Evolutionary conservation across 2,888 invertebrate species (phyloP).

Genomic region (Habrosyne pyritoides): DNA sequence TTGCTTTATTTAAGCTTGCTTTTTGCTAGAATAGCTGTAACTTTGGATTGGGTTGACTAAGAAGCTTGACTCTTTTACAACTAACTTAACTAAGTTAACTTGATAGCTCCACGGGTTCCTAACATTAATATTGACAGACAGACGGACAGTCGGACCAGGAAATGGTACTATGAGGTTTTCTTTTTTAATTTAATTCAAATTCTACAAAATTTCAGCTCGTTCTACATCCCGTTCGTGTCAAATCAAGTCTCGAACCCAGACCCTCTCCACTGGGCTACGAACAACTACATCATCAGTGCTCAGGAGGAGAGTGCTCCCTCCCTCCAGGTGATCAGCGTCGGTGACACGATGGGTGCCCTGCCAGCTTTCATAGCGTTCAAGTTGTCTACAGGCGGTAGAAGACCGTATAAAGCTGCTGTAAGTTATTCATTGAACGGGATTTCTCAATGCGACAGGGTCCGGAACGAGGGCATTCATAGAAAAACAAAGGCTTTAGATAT

Average conservation of each 20-base stretch:
- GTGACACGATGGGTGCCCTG: constrained; percentile 86
- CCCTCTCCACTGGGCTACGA: constrained; percentile 86
- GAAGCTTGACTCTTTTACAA: no score
- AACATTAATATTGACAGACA: no score
- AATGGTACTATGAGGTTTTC: no score
- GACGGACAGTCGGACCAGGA: no score
- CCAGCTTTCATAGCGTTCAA: constrained; percentile 81
- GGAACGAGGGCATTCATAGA: no score
- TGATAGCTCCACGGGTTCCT: no score
- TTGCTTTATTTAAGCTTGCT: no score
- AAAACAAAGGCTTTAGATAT: no score
- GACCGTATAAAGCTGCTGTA: constrained; percentile 84
- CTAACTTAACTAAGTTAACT: no score
- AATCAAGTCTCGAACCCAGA: constrained; percentile 84
- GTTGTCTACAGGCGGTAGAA: constrained; percentile 67
- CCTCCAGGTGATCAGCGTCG: constrained; percentile 83
- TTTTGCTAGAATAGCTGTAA: no score
- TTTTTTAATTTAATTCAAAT: neutral
- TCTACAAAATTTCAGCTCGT: constrained; percentile 73
- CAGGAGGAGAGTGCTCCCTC: constrained; percentile 77
- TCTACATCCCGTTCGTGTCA: constrained; percentile 86
- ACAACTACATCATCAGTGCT: constrained; percentile 88
- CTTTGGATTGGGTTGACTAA: no score
- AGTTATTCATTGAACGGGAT: constrained; percentile 33
- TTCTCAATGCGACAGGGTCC: no score